A percentile compares a stretch with the other conserved stretches of the same genome.
phyloP scores from a whole-genome alignment of 2,797 vertebrate species.

The Lepilemur septentrionalis region DNA sequence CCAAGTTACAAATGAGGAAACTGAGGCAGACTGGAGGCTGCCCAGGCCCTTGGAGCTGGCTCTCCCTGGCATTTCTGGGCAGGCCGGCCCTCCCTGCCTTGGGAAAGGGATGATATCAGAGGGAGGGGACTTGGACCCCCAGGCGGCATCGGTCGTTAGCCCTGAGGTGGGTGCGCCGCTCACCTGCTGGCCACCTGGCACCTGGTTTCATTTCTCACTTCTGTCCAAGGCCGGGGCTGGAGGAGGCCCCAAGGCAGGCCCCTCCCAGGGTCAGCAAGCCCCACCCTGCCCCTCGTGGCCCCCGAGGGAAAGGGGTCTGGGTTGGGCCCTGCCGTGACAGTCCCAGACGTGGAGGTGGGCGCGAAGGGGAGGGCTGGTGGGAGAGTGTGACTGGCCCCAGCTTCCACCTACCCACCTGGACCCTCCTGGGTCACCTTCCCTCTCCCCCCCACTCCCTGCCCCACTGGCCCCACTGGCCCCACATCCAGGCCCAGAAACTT shows the following conservation, averaged over 20 bases:
- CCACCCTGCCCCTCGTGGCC: fast-evolving
- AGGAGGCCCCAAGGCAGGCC: not conserved
- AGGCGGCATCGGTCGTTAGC: not conserved
- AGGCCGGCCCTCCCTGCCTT: too few species aligned
- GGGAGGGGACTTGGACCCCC: not conserved
- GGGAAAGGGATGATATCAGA: not conserved
- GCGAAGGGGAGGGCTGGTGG: not conserved
- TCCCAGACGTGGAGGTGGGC: not conserved
- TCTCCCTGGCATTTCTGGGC: not conserved
- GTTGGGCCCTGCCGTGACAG: not conserved
- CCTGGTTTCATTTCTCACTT: not conserved
- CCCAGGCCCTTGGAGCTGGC: fast-evolving
- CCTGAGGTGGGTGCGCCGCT: fast-evolving
- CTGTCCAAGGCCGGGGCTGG: not conserved
- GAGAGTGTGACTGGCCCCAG: not conserved
- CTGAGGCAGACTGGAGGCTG: not conserved
- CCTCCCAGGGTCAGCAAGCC: not conserved
- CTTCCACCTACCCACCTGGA: not conserved
- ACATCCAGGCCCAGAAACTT: not conserved
- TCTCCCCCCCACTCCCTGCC: not conserved
- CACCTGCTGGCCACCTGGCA: not conserved
- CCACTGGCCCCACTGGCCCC: fast-evolving
- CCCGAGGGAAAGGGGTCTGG: not conserved
- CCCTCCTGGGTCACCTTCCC: fast-evolving
- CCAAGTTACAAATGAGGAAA: not conserved